Base-by-base conservation (phyloP, 2,888 invertebrate genomes). In the Gnatocerus cornutus region DNA sequence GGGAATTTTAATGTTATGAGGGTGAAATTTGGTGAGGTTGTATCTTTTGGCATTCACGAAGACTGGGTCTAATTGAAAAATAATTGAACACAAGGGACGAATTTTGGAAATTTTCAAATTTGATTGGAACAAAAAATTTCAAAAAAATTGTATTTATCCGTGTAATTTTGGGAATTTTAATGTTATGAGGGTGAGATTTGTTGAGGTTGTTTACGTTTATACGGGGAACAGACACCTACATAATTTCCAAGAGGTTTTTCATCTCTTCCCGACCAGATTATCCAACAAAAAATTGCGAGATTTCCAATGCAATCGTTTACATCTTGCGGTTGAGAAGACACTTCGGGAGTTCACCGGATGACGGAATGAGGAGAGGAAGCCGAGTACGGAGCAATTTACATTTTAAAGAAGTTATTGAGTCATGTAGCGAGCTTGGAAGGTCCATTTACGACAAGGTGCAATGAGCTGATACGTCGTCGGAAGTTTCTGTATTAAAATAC, bases 141-240 rank as follows among this genome's bases (percentile, higher is more conserved):
- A n/a, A n/a, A n/a, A n/a, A n/a, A n/a, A n/a, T n/a, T n/a, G n/a
- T n/a, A n/a, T n/a, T n/a, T n/a, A n/a, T n/a, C n/a, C n/a, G n/a
- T n/a, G n/a, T n/a, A n/a, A n/a, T n/a, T n/a, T n/a, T n/a, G n/a
- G n/a, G n/a, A n/a, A n/a, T n/a, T n/a, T n/a, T n/a, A n/a, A n/a
- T n/a, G n/a, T n/a, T n/a, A n/a, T n/a, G n/a, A n/a, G n/a, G n/a
- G n/a, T n/a, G n/a, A n/a, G n/a, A n/a, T n/a, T n/a, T n/a, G n/a
- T n/a, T n/a, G n/a, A n/a, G n/a, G n/a, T n/a, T n/a, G n/a, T n/a
- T 83, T 83, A 83, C 82, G 81, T 77, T 83, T 81, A 82, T 79
- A 79, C 78, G 81, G 80, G n/a, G 81, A 83, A 83, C 81, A 80
- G 80, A 80, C 80, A 81, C 82, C 53, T 80, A 83, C 81, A 82